A percentile compares a stretch with the other conserved stretches of the same genome.
phyloP scores from a whole-genome alignment of 2,888 invertebrate species.

The Tuberolachnus salignus region DNA sequence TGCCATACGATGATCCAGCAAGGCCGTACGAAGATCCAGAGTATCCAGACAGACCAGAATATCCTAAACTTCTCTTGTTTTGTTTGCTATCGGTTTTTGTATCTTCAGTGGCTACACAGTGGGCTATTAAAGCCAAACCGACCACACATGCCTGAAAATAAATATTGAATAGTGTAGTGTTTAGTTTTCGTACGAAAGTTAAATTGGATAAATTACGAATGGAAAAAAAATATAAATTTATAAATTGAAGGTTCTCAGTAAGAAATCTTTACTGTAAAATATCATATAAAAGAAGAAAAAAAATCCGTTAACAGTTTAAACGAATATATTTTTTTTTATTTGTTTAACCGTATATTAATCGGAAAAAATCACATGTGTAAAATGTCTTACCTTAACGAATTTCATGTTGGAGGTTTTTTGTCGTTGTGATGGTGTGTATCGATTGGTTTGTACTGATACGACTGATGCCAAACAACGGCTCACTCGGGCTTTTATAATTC shows the following conservation, averaged over 20 bases:
- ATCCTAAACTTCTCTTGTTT: constrained; percentile 32
- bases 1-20: constrained; percentile 1
- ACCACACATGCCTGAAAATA: constrained; percentile 45
- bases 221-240: too few relatives aligned
- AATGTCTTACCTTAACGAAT: constrained; percentile 35
- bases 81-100: constrained; percentile 40
- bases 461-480: constrained; percentile 41
- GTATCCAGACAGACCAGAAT: neutral
- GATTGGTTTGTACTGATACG: constrained; percentile 15
- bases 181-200: neutral
- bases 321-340: neutral
- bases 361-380: neutral
- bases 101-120: constrained; percentile 35
- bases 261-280: too few relatives aligned
- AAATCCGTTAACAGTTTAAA: neutral
- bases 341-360: neutral
- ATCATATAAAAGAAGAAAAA: neutral
- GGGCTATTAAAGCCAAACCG: constrained; percentile 44
- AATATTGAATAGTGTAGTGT: neutral
- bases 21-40: constrained; percentile 29
- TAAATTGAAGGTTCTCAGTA: too few relatives aligned
- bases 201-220: neutral
- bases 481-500: constrained; percentile 47
- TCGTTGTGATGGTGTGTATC: constrained; percentile 12
- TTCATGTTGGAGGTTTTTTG: constrained; percentile 24